phyloP scores from a whole-genome alignment of 2,888 invertebrate genomes.

The Sarcophaga variegata region DNA sequence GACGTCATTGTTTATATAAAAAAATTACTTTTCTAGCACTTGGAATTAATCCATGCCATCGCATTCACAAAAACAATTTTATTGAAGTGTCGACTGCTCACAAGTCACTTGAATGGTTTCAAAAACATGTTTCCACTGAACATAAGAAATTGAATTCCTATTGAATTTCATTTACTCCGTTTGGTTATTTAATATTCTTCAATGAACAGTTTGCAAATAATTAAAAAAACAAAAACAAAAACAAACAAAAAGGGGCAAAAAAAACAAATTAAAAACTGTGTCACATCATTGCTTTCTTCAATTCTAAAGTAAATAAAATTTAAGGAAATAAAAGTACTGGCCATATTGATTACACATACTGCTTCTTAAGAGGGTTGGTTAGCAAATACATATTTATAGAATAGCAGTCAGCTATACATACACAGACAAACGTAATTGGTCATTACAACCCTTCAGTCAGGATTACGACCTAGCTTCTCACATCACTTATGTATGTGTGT shows the following conservation, averaged over 20 bases:
- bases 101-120: background rate
- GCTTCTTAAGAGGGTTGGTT: no score
- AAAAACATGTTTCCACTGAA: background rate
- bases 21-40: conserved; percentile 21
- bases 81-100: background rate
- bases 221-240: no score
- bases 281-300: background rate
- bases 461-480: no score
- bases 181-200: background rate
- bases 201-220: background rate
- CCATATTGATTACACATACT: background rate
- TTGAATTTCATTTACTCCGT: background rate
- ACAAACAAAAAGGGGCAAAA: no score
- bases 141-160: background rate
- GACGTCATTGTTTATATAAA: conserved; percentile 43
- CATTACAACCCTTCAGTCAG: no score
- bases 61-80: conserved; percentile 5
- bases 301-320: background rate
- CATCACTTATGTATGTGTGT: no score
- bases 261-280: background rate
- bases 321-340: background rate
- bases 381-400: no score
- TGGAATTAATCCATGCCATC: background rate
- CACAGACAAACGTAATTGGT: no score
- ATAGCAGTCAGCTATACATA: no score